These are phyloP conservation scores for Mus spicilegus DNA, from an alignment of 2,113 vertebrate genomes.

Conservation along the genomic window DNA sequence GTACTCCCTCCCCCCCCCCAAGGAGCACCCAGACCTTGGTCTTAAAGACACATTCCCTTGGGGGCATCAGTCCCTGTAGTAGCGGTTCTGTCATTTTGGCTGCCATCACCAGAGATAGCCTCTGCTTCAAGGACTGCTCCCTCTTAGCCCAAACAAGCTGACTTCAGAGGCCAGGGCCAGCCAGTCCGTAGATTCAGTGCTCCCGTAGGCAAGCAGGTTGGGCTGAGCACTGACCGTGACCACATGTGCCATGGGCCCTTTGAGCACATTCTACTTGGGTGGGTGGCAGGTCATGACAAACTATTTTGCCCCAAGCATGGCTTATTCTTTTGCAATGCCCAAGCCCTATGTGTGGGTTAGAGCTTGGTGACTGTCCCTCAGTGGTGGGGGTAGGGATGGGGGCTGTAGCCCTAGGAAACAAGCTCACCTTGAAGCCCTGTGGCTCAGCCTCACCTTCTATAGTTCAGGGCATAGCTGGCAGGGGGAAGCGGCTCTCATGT, in stretches of 20 bases:
- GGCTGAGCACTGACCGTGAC: not conserved
- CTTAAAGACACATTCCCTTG: not conserved
- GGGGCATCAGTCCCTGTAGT: not conserved
- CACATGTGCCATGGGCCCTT: not conserved
- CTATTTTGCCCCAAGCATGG: fast-evolving
- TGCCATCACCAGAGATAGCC: not conserved
- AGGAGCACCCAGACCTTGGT: not conserved
- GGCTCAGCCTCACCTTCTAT: not conserved
- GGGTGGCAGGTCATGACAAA: not conserved
- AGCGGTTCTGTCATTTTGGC: fast-evolving
- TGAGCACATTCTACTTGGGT: not conserved
- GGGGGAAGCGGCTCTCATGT: not conserved
- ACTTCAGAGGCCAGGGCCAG: not conserved
- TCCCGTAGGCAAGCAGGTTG: fast-evolving
- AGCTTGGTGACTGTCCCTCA: not conserved
- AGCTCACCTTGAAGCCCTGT: not conserved
- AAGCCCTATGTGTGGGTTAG: not conserved
- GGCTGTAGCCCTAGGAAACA: not conserved
- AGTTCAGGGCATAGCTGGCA: not conserved
- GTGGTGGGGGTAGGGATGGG: fast-evolving
- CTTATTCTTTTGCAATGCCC: not conserved
- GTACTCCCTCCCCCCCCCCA: fast-evolving
- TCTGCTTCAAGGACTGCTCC: slow-evolving; percentile 36
- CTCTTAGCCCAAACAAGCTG: slow-evolving; percentile 46
- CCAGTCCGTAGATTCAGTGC: fast-evolving